phyloP scores from a whole-genome alignment of 2,888 invertebrate genomes.

The Tenthredo mesomela region DNA sequence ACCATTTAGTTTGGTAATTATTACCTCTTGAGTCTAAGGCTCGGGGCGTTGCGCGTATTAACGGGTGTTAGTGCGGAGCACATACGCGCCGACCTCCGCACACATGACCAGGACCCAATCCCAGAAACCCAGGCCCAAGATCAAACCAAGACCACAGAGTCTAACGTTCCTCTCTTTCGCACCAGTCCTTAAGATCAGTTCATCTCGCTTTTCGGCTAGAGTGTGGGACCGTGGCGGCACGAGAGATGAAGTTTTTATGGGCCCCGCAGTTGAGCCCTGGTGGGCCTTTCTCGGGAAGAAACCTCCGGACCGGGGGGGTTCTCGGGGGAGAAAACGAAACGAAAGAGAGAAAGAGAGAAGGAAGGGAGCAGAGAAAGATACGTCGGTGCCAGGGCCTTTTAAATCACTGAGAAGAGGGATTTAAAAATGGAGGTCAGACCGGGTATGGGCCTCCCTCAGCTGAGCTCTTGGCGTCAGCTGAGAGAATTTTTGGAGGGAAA shows the following conservation, averaged over 20 bases:
- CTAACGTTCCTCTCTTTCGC: slow-evolving; percentile 50
- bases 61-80: slow-evolving; percentile 17
- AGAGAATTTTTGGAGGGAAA: slow-evolving; percentile 48
- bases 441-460: slow-evolving; percentile 45
- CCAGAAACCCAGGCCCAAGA: slow-evolving; percentile 34
- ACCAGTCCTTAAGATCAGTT: slow-evolving; percentile 50
- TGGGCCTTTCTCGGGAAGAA: slow-evolving; percentile 50
- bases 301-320: slow-evolving; percentile 54
- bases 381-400: slow-evolving; percentile 65
- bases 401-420: slow-evolving; percentile 70
- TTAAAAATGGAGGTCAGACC: slow-evolving; percentile 71
- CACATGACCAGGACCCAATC: slow-evolving; percentile 38
- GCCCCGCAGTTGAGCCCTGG: slow-evolving; percentile 49
- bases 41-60: slow-evolving; percentile 1
- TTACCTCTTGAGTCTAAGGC: slow-evolving; percentile 40
- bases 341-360: slow-evolving; percentile 55
- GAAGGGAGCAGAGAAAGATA: slow-evolving; percentile 46
- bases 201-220: slow-evolving; percentile 43
- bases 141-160: slow-evolving; percentile 38
- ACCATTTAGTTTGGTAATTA: slow-evolving; percentile 55
- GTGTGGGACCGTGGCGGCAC: slow-evolving; percentile 64
- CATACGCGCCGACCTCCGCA: slow-evolving; percentile 19
- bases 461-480: slow-evolving; percentile 50
- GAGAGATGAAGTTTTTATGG: slow-evolving; percentile 64
- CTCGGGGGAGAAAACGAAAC: slow-evolving; percentile 52